phyloP scores from a whole-genome alignment of 1,140 invertebrate genomes.

The Aphelinus atriplicis region DNA sequence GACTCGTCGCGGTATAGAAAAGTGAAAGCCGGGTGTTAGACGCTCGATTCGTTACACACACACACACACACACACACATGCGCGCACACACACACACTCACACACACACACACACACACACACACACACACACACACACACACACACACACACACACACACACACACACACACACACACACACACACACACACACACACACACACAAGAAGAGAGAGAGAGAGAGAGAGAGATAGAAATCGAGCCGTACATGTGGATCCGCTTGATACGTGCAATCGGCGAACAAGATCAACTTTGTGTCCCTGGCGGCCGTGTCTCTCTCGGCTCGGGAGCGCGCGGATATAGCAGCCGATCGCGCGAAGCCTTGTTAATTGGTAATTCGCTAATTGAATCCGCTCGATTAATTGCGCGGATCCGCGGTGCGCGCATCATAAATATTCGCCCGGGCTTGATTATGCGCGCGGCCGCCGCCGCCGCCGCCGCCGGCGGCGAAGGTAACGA shows the following conservation, averaged over 20 bases:
- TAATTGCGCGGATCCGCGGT: conserved; percentile 56
- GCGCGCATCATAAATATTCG: conserved; percentile 55
- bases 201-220: conserved; percentile 8
- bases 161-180: too few species aligned
- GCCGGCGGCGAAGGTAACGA: neutral
- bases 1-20: too few species aligned
- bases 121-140: too few species aligned
- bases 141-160: too few species aligned
- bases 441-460: conserved; percentile 56
- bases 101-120: too few species aligned
- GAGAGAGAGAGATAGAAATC: neutral
- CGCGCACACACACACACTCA: too few species aligned
- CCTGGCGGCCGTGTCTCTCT: conserved; percentile 31
- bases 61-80: too few species aligned
- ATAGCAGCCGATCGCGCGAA: conserved; percentile 43
- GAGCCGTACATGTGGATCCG: neutral
- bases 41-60: too few species aligned
- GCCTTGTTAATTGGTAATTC: conserved; percentile 60
- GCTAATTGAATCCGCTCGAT: conserved; percentile 61
- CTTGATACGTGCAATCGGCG: conserved; percentile 49
- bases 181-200: too few species aligned
- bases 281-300: conserved; percentile 46
- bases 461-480: neutral
- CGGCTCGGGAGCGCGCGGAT: neutral
- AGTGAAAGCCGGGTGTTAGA: too few species aligned